Base-by-base conservation (phyloP, 2,888 invertebrate species). In the Hydrotaea diabolus region DNA sequence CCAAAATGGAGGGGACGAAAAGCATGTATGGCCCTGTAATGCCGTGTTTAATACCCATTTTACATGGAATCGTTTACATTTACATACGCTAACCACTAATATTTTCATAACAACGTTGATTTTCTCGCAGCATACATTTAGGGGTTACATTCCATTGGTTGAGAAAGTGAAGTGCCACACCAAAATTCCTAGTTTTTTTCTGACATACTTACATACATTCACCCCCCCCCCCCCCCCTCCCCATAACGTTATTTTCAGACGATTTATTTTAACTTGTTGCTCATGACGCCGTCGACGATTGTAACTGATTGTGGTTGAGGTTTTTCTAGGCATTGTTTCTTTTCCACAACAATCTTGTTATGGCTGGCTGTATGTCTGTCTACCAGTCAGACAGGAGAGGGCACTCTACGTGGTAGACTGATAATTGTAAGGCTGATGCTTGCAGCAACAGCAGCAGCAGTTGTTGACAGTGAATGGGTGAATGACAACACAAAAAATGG, bases 251-350 rank as follows among this genome's bases (percentile, higher is more conserved):
- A 55, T 23, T 13, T 64, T 57, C 36, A 57, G 39, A 74, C 46
- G 75, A 64, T 78, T 78, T 72, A 62, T 75, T 81, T 75, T 72
- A 76, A 84, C 84, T 84, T 84, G 84, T 84, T 84, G 84, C 84
- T 78, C 55, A 23, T 19, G 17, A 15, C 69, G 13, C 84, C 75
- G 62, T 13, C 39, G 17, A 5, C 69, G 13, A 69, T 46, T 23
- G 69, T 69, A n/a, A 46, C 69, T 69, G 69, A 69, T 43, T 46
- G 23, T 69, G 31, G 26, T 23, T 69, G 55, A 23, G 11, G 9
- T 21, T 57, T 31, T 31, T 31, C 31, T 4, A 31, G 31, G 31
- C 31, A 31, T 21, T 57, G 19, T 57, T 57, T 57, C 11, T 19
- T 5, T 57, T 15, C 17, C n/a, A 53, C 53, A 53, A 31, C 31